These are phyloP conservation scores for Calameuta filiformis DNA, from an alignment of 2,888 invertebrate species.

Conservation along the genomic window DNA sequence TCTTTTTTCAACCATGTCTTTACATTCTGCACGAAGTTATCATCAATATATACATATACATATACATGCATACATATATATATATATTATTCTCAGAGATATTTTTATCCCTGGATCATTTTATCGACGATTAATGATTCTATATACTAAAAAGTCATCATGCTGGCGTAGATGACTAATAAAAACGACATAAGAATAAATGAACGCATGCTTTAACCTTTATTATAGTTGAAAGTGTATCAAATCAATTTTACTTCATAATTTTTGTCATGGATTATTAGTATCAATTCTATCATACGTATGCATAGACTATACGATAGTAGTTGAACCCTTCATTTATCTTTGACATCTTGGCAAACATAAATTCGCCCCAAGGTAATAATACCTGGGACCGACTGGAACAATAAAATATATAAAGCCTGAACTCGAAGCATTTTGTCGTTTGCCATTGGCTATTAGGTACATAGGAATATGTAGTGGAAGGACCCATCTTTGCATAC, in stretches of 20 bases:
- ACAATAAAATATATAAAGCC: slow-evolving; percentile 16
- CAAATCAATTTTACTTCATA: neutral
- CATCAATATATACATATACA: neutral
- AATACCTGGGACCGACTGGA: neutral
- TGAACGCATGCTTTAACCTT: neutral
- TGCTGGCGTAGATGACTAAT: neutral
- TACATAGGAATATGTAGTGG: slow-evolving; percentile 17
- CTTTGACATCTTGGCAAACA: slow-evolving; percentile 20
- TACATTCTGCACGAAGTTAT: neutral
- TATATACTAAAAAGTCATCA: neutral
- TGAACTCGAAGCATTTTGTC: slow-evolving; percentile 10
- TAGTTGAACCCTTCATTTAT: slow-evolving; percentile 19
- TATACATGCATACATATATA: too few species aligned
- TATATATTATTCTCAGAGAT: neutral
- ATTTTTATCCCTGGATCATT: neutral
- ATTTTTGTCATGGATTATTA: neutral
- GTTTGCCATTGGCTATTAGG: slow-evolving; percentile 24
- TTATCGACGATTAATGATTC: neutral
- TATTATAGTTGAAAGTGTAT: neutral
- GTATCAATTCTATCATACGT: neutral
- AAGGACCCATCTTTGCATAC: slow-evolving; percentile 34
- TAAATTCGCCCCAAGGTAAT: slow-evolving; percentile 8
- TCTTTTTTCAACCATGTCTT: neutral
- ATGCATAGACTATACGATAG: neutral
- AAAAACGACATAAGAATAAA: neutral